Percentiles rank a stretch among this genome's conserved stretches.
These are phyloP conservation scores for Aphelocoma californica DNA, from an alignment of 2,797 vertebrate species.

Conservation along the genomic window DNA sequence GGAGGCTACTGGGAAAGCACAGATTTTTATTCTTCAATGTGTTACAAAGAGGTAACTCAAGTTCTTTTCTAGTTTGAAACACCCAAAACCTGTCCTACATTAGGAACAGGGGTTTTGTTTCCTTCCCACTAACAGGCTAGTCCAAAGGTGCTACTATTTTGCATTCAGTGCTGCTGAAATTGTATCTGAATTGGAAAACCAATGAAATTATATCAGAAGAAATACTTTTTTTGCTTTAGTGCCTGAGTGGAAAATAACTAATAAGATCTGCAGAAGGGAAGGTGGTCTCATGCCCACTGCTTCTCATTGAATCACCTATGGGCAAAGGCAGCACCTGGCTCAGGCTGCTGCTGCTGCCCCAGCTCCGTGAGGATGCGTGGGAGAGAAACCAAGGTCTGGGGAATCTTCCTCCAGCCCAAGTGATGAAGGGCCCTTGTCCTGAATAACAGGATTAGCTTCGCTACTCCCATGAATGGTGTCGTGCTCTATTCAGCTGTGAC, in stretches of 20 bases:
- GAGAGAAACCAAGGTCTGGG: background rate
- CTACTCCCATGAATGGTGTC: constrained; percentile 18
- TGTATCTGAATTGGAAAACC: background rate
- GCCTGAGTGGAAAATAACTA: background rate
- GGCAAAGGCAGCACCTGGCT: background rate
- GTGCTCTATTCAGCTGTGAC: constrained; percentile 27
- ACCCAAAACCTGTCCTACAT: background rate
- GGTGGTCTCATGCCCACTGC: background rate
- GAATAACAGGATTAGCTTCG: constrained; percentile 43
- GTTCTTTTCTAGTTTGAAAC: background rate
- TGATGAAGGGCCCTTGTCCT: constrained; percentile 16
- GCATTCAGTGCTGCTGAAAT: background rate
- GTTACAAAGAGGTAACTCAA: background rate
- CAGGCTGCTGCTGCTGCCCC: background rate
- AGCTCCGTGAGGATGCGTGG: background rate
- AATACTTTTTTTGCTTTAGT: background rate
- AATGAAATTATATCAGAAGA: background rate
- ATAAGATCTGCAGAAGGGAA: background rate
- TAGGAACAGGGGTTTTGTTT: background rate
- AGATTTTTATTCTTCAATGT: background rate
- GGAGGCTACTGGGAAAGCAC: background rate
- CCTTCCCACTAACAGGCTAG: background rate
- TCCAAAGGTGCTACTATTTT: background rate
- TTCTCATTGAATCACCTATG: background rate
- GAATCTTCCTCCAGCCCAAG: background rate